Conservation (phyloP, 2,797 vertebrate genomes). For the Platyrinchus mystaceus region DNA sequence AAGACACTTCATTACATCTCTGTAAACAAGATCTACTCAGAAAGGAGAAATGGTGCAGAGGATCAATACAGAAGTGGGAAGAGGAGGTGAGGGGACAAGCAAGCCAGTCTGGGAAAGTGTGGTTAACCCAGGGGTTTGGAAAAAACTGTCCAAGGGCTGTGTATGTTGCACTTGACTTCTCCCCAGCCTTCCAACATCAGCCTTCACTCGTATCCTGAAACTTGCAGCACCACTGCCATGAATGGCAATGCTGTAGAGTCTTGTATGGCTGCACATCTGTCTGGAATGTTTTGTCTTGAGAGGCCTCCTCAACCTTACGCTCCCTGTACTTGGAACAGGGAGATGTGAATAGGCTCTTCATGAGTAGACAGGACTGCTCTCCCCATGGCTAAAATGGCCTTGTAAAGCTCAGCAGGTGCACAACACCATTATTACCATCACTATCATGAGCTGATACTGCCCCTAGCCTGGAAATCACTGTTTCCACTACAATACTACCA, state of each 20-base stretch:
- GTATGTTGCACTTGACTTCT: rapidly evolving
- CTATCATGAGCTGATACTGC: not conserved
- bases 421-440: not conserved
- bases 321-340: not conserved
- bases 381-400: not conserved
- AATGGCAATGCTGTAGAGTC: not conserved
- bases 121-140: not conserved
- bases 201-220: not conserved
- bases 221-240: not conserved
- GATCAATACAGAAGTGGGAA: constrained; percentile 34
- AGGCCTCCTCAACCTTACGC: not conserved
- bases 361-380: not conserved
- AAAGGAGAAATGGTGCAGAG: constrained; percentile 51
- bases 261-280: not conserved
- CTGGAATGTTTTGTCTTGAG: not conserved
- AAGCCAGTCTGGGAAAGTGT: not conserved
- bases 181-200: not conserved
- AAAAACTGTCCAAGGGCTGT: not conserved
- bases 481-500: not conserved
- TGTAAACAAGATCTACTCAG: constrained; percentile 79
- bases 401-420: not conserved
- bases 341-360: not conserved
- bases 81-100: not conserved
- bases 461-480: not conserved
- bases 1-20: constrained; percentile 64